phyloP scores from a whole-genome alignment of 2,113 vertebrate genomes.

The Nannobrachium achirus region DNA sequence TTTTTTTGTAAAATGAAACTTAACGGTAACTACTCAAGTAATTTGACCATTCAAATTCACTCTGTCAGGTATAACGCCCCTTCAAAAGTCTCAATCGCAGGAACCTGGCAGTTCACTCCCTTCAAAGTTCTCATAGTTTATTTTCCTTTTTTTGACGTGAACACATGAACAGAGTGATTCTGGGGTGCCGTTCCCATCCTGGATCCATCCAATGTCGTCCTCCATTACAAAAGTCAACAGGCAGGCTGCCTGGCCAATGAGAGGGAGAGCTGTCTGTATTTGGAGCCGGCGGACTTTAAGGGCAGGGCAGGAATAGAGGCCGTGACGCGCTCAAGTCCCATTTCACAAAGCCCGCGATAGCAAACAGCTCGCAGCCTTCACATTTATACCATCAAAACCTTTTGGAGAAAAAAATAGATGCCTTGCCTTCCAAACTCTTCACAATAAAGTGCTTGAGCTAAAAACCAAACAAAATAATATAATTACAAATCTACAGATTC shows the following conservation, averaged over 20 bases:
- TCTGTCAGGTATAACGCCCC: conserved; percentile 5
- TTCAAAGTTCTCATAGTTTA: neutral
- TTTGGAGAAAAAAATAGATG: neutral
- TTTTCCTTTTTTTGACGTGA: neutral
- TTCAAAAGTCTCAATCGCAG: conserved; percentile 9
- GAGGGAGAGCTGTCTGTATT: conserved; percentile 33
- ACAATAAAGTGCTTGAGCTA: conserved; percentile 79
- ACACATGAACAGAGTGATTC: conserved; percentile 11
- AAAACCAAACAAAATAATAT: conserved; percentile 40
- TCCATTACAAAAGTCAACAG: too few relatives aligned
- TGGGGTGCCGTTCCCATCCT: neutral
- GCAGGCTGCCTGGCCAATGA: conserved; percentile 4
- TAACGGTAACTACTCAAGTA: conserved; percentile 72
- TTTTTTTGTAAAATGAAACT: conserved; percentile 46
- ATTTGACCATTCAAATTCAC: conserved; percentile 44
- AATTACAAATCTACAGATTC: conserved; percentile 37
- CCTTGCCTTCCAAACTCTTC: conserved; percentile 30
- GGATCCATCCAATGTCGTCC: neutral
- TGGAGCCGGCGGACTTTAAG: neutral
- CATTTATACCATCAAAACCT: conserved; percentile 16
- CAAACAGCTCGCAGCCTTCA: conserved; percentile 33
- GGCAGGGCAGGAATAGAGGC: neutral
- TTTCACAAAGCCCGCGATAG: neutral
- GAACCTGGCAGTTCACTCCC: neutral
- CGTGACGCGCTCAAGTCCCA: too few relatives aligned